Evolutionary conservation across 1,140 invertebrate species (phyloP).

Genomic region (Drosophila arizonae): DNA sequence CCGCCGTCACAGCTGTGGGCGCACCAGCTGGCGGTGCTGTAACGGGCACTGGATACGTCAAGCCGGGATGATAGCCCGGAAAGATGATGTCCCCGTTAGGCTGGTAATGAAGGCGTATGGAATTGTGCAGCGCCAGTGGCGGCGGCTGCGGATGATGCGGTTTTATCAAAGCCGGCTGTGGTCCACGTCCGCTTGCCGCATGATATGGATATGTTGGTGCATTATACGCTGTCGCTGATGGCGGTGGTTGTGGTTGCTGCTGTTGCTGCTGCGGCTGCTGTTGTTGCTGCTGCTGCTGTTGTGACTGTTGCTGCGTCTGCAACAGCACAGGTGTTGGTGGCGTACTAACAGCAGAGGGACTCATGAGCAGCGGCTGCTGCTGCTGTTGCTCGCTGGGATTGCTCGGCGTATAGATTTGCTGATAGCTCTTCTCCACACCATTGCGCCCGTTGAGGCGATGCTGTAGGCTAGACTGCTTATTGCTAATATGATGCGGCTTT

Average conservation of each 20-base stretch:
- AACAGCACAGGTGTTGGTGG: slow-evolving; percentile 62
- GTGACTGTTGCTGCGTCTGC: slow-evolving; percentile 37
- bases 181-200: slow-evolving; percentile 75
- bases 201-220: slow-evolving; percentile 77
- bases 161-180: slow-evolving; percentile 73
- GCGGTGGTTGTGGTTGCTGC: slow-evolving; percentile 44
- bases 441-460: slow-evolving; percentile 75
- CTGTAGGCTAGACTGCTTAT: slow-evolving; percentile 65
- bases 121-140: slow-evolving; percentile 81
- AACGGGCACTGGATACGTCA: slow-evolving; percentile 62
- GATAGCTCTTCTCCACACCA: slow-evolving; percentile 69
- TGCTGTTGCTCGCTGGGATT: slow-evolving; percentile 56
- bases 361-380: slow-evolving; percentile 61
- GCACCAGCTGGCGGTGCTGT: slow-evolving; percentile 81
- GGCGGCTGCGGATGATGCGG: slow-evolving; percentile 80
- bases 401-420: slow-evolving; percentile 66
- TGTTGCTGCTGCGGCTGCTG: background rate
- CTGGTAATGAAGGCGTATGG: slow-evolving; percentile 82
- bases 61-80: slow-evolving; percentile 82
- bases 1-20: slow-evolving; percentile 82
- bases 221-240: slow-evolving; percentile 60
- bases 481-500: slow-evolving; percentile 71
- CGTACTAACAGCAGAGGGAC: slow-evolving; percentile 59
- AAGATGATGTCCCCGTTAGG: slow-evolving; percentile 82
- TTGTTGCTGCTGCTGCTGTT: slow-evolving; percentile 38